Evolutionary conservation across 2,888 invertebrate genomes (phyloP).

Genomic region (Orgyia antiqua): DNA sequence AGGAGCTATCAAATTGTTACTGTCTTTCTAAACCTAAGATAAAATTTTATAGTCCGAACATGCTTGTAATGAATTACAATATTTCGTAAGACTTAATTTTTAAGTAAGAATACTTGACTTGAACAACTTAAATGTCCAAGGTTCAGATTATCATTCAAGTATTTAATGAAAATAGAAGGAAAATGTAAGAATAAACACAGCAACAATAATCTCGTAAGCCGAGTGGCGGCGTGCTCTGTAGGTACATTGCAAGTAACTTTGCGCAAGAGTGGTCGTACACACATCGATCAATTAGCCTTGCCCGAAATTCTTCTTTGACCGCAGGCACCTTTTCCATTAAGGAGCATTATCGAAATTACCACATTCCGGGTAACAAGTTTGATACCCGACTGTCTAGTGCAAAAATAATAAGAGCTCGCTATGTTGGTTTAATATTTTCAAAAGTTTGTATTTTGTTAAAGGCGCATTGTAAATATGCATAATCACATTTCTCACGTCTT

Average conservation of each 20-base stretch:
- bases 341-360: conserved; percentile 15
- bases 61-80: conserved; percentile 20
- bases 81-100: conserved; percentile 20
- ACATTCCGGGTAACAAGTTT: conserved; percentile 11
- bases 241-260: conserved; percentile 31
- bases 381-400: no score
- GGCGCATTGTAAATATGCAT: no score
- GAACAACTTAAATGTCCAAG: conserved; percentile 27
- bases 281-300: conserved; percentile 66
- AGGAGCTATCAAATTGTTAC: neutral
- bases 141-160: conserved; percentile 47
- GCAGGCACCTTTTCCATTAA: conserved; percentile 29
- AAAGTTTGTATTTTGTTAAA: no score
- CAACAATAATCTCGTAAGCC: conserved; percentile 21
- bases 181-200: conserved; percentile 49
- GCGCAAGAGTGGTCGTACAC: conserved; percentile 49
- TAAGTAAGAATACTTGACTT: conserved; percentile 19
- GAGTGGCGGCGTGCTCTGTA: neutral
- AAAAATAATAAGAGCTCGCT: no score
- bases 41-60: conserved; percentile 21
- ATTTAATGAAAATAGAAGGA: conserved; percentile 52
- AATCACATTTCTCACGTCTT: no score
- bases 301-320: conserved; percentile 59
- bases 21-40: conserved; percentile 9
- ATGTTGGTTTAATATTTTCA: no score